phyloP scores from a whole-genome alignment of 2,888 invertebrate species.

The Exephanes ischioxanthus region DNA sequence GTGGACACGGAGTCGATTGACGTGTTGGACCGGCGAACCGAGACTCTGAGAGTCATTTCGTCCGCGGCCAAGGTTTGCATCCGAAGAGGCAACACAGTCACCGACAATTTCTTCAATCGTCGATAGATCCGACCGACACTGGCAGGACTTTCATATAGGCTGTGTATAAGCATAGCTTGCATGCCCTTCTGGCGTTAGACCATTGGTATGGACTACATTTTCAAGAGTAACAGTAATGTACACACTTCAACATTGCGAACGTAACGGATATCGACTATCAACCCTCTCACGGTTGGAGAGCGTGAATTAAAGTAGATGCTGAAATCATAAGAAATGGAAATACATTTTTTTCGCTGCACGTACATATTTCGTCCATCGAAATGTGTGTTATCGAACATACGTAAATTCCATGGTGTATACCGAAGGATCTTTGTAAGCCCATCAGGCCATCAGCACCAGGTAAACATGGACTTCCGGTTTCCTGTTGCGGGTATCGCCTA shows the following conservation, averaged over 20 bases:
- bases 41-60: constrained; percentile 61
- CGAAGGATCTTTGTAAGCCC: constrained; percentile 8
- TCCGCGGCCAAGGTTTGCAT: constrained; percentile 59
- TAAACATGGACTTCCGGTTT: constrained; percentile 37
- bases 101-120: not conserved
- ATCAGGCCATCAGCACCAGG: constrained; percentile 9
- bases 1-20: constrained; percentile 22
- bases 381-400: not conserved
- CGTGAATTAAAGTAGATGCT: no score
- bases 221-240: not conserved
- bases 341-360: no score
- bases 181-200: not conserved
- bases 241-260: no score
- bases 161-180: no score
- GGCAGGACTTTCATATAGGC: not conserved
- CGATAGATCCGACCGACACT: not conserved
- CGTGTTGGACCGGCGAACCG: constrained; percentile 19
- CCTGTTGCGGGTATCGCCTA: constrained; percentile 34
- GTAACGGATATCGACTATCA: no score
- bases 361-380: not conserved
- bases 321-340: no score
- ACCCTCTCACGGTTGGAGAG: no score
- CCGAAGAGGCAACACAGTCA: constrained; percentile 1
- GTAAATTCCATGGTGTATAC: not conserved
- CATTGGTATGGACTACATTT: not conserved